Percentiles rank a stretch among this genome's conserved stretches.
phyloP scores from a whole-genome alignment of 2,888 invertebrate genomes.

The Zygaena filipendulae region DNA sequence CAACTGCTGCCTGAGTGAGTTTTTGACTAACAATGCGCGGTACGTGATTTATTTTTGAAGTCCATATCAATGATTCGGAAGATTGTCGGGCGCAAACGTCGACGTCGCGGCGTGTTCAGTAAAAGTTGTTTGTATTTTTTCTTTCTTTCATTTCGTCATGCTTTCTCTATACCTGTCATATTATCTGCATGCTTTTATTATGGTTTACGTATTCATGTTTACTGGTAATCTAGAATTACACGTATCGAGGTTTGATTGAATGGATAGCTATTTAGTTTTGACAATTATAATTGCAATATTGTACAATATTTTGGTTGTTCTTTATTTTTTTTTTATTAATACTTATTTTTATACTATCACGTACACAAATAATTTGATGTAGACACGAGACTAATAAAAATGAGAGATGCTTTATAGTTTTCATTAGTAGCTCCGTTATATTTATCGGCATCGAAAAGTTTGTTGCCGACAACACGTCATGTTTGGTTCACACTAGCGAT shows the following conservation, averaged over 20 bases:
- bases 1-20: conserved; percentile 69
- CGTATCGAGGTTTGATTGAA: conserved; percentile 26
- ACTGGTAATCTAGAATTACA: conserved; percentile 32
- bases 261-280: too few species aligned
- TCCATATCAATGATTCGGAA: conserved; percentile 45
- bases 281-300: too few species aligned
- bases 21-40: conserved; percentile 50
- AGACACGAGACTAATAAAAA: conserved; percentile 1
- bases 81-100: conserved; percentile 24
- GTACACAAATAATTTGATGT: neutral
- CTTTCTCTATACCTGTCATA: conserved; percentile 52
- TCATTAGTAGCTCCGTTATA: conserved; percentile 3
- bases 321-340: neutral
- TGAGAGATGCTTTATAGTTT: conserved; percentile 29
- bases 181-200: conserved; percentile 62
- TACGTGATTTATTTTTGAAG: conserved; percentile 66
- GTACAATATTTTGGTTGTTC: conserved; percentile 7
- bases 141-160: conserved; percentile 42
- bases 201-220: conserved; percentile 44
- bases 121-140: conserved; percentile 21
- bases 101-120: too few species aligned
- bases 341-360: neutral
- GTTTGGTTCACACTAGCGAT: conserved; percentile 27
- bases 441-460: conserved; percentile 12
- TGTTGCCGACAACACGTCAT: conserved; percentile 12